Evolutionary conservation across 2,797 vertebrate genomes (phyloP), one percentile per base, ranked within the genome.

Genomic region (Melanogrammus aeglefinus): DNA sequence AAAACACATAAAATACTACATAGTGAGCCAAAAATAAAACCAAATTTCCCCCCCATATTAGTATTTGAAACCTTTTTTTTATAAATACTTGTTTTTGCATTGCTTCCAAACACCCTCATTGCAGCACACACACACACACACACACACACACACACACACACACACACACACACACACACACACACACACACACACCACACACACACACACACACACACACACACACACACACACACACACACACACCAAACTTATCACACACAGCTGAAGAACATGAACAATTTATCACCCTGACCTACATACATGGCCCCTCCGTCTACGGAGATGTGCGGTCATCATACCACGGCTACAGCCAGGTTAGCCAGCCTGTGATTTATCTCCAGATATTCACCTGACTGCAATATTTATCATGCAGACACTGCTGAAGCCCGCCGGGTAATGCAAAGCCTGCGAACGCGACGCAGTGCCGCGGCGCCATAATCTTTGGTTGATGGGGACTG

Each of bases 321-420:
- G 82, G 82, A 84, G 78, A 85, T 88, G 86, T 90, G 88, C 90
- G 91, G 91, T 91, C 90, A 83, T 91, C 86, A 92, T 81, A 90
- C 78, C 69, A 76, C 77, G 87, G 88, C 88, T 83, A 92, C 93
- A 92, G 92, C 92, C 89, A 90, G 87, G 82, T 79, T 79, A 80
- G 70, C n/a, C n/a, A n/a, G 81, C 71, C 87, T 76, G 85, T 92
- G 90, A 94, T 94, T 90, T 89, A 93, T 94, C 89, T 90, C 74
- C 84, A 82, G 81, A 84, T 85, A 81, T 88, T 85, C 88, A 84
- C 75, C 86, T 91, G 91, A 92, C 88, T 82, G 83, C 82, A 82
- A 76, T 88, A 94, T 94, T 91, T 91, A 94, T 94, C 93, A 94
- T 79, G 77, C 69, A 79, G 82, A 27, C 29, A 84, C 83, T 75